phyloP scores from a whole-genome alignment of 1,140 invertebrate species.

The Ceratina calcarata region DNA sequence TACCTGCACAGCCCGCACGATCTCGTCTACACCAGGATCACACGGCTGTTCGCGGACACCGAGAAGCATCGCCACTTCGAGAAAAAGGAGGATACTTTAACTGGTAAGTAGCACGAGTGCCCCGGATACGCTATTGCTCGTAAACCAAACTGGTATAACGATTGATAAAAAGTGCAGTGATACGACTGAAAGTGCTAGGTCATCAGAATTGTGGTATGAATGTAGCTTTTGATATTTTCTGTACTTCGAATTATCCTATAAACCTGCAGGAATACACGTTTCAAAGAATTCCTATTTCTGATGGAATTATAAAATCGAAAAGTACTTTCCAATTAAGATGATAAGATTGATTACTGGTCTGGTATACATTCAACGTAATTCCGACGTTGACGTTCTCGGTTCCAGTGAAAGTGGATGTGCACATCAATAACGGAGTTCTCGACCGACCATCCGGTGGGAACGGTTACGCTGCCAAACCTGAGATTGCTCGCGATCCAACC shows the following conservation, averaged over 20 bases:
- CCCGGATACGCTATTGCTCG: constrained; percentile 51
- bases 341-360: too few species aligned
- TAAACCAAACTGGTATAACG: too few species aligned
- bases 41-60: constrained; percentile 86
- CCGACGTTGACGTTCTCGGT: constrained; percentile 26
- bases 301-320: too few species aligned
- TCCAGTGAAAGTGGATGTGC: constrained; percentile 80
- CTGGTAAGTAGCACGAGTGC: constrained; percentile 74
- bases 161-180: too few species aligned
- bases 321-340: background rate
- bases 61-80: constrained; percentile 69
- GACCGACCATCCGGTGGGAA: constrained; percentile 65
- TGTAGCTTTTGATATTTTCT: too few species aligned
- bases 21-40: constrained; percentile 87
- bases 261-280: background rate
- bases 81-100: constrained; percentile 77
- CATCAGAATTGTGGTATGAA: too few species aligned
- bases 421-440: constrained; percentile 74
- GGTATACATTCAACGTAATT: background rate
- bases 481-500: constrained; percentile 72
- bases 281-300: too few species aligned
- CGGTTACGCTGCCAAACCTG: constrained; percentile 72
- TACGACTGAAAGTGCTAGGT: too few species aligned
- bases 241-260: too few species aligned
- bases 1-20: constrained; percentile 91